Evolutionary conservation across 1,140 invertebrate species (phyloP).

Genomic region (Theocolax elegans): DNA sequence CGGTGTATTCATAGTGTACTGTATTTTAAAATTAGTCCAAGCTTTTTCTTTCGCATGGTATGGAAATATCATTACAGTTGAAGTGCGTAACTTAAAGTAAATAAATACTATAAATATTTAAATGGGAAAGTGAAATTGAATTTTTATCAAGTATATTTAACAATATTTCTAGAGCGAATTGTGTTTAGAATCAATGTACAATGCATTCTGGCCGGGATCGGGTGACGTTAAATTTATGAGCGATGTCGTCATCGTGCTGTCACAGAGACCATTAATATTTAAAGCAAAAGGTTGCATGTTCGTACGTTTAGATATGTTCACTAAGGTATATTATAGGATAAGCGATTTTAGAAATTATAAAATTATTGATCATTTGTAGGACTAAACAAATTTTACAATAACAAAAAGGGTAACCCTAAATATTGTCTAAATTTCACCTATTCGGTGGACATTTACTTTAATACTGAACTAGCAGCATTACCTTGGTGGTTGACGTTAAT

Average conservation of each 20-base stretch:
- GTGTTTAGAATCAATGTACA: conserved; percentile 41
- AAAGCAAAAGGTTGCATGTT: conserved; percentile 2
- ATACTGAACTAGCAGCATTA: no score
- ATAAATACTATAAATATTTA: no score
- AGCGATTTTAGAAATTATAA: no score
- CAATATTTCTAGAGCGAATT: conserved; percentile 40
- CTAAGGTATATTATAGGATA: conserved; percentile 19
- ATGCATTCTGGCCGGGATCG: conserved; percentile 28
- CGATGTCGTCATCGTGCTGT: conserved; percentile 21
- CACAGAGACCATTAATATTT: conserved; percentile 9
- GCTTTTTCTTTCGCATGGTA: conserved; percentile 25
- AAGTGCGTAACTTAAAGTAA: conserved; percentile 14
- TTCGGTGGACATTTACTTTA: no score
- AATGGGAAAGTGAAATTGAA: no score
- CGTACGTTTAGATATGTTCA: conserved; percentile 28
- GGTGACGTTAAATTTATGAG: conserved; percentile 18
- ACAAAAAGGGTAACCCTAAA: no score
- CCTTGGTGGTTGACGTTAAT: no score
- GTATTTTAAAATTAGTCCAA: conserved; percentile 28
- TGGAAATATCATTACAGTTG: conserved; percentile 17
- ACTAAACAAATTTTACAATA: no score
- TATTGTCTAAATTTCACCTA: no score
- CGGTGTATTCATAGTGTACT: conserved; percentile 12
- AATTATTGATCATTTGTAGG: no score
- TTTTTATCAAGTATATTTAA: no score